phyloP scores from a whole-genome alignment of 2,113 vertebrate species.

The Amphiprion percula region DNA sequence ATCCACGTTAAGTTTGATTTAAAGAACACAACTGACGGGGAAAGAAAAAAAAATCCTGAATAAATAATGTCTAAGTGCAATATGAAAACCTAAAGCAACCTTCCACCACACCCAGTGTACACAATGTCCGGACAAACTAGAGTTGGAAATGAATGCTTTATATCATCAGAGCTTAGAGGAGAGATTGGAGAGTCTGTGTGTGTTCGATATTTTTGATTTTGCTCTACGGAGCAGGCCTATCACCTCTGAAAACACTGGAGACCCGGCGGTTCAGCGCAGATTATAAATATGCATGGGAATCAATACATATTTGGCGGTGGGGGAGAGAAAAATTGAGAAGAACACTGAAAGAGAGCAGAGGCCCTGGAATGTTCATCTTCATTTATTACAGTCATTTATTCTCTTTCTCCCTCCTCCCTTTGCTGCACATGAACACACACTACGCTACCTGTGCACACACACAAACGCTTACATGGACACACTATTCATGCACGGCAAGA shows the following conservation, averaged over 20 bases:
- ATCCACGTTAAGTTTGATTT: constrained; percentile 20
- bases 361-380: constrained; percentile 75
- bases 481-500: constrained; percentile 26
- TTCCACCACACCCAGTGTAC: constrained; percentile 14
- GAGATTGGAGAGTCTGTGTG: constrained; percentile 49
- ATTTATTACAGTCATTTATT: constrained; percentile 82
- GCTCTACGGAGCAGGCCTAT: constrained; percentile 60
- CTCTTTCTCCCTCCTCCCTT: constrained; percentile 57
- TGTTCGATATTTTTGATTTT: constrained; percentile 71
- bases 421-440: constrained; percentile 35
- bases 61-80: constrained; percentile 30
- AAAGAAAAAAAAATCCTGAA: constrained; percentile 15
- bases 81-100: constrained; percentile 35
- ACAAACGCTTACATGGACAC: constrained; percentile 6
- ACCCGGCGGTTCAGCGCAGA: constrained; percentile 59
- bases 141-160: constrained; percentile 54
- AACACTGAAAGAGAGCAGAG: constrained; percentile 64
- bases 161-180: constrained; percentile 64
- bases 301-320: constrained; percentile 80
- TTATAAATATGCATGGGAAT: constrained; percentile 84
- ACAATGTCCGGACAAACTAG: constrained; percentile 27
- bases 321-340: constrained; percentile 70
- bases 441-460: background rate
- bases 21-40: constrained; percentile 2
- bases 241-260: constrained; percentile 76